Base-by-base conservation (phyloP, 2,113 vertebrate species). In the Megalops atlanticus region DNA sequence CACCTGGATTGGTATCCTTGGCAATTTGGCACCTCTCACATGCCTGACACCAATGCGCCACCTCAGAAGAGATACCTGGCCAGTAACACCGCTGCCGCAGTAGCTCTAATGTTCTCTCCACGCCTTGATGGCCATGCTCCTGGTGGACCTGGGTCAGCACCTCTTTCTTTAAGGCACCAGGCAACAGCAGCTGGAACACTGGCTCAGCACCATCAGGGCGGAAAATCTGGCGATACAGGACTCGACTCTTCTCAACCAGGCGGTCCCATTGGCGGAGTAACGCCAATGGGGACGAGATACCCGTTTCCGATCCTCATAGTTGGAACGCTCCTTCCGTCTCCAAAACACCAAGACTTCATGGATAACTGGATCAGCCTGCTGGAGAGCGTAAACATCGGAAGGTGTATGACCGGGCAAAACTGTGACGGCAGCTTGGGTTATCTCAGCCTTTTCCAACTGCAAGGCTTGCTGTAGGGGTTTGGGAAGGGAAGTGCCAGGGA, bases 221-320 rank as follows among this genome's bases (percentile, higher is more conserved):
- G 14, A 47, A 0, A 71, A 38, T n/a, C n/a, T n/a, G n/a, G n/a
- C n/a, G 31, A 58, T 3, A 77, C 47, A 7, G 35, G 14, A 64
- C 52, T 10, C 47, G 71, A 14, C 74, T 71, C 15, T n/a, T 81
- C 41, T 49, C 74, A 40, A 72, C 4, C 75, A 84, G 33, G 1
- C 38, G 47, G 24, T 81, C 79, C 79, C 79, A 77, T 69, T 84
- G 83, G 1, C 40, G 36, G 2, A 80, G 64, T 33, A 77, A 27
- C 4, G 1, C 31, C 33, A 58, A 6, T 4, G 74, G 16, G 73
- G 21, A 14, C 21, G 24, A 43, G 74, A 47, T 1, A 76, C 15
- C 40, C 2, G 43, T 77, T 7, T 15, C 43, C 14, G 21, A n/a
- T 77, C 69, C 33, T 71, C 69, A 49, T 10, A 40, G 0, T 35